These are phyloP conservation scores for Mungos mungo DNA, from an alignment of 2,113 vertebrate genomes.

Conservation along the genomic window DNA sequence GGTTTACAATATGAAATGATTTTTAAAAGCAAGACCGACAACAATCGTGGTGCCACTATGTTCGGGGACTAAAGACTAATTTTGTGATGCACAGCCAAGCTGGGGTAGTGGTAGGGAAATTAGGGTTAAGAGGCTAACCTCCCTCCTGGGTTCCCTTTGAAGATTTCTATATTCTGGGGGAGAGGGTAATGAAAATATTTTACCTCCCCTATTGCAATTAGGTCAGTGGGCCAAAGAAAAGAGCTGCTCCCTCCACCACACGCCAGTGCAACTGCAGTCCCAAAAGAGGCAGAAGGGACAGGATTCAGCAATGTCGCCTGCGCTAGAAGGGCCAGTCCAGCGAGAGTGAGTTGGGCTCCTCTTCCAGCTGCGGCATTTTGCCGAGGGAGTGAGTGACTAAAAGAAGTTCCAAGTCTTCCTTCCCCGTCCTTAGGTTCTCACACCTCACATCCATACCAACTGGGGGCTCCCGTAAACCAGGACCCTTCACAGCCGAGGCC, in stretches of 20 bases:
- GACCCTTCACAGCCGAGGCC: not conserved
- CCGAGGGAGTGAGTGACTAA: not conserved
- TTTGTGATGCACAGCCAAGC: slow-evolving; percentile 84
- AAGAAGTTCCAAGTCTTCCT: not conserved
- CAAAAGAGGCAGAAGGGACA: slow-evolving; percentile 45
- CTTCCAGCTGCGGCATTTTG: not conserved
- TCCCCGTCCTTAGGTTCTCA: not conserved
- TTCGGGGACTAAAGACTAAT: slow-evolving; percentile 77
- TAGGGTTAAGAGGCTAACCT: slow-evolving; percentile 82
- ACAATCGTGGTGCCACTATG: slow-evolving; percentile 62
- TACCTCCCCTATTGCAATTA: slow-evolving; percentile 77
- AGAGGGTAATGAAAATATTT: slow-evolving; percentile 87
- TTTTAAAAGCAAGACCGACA: slow-evolving; percentile 81
- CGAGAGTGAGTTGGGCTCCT: not conserved
- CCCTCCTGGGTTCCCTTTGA: slow-evolving; percentile 82
- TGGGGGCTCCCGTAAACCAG: not conserved
- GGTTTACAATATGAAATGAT: slow-evolving; percentile 84
- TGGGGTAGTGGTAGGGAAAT: slow-evolving; percentile 79
- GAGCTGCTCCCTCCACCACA: not conserved
- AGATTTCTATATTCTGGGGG: slow-evolving; percentile 83
- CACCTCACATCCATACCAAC: not conserved
- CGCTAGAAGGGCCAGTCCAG: not conserved
- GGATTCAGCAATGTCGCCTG: not conserved
- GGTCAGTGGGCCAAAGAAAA: slow-evolving; percentile 62
- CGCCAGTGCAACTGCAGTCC: not conserved